Percentiles rank a stretch among this genome's conserved stretches.
Conservation (phyloP, 1,140 invertebrate genomes). For the Drosophila saltans region DNA sequence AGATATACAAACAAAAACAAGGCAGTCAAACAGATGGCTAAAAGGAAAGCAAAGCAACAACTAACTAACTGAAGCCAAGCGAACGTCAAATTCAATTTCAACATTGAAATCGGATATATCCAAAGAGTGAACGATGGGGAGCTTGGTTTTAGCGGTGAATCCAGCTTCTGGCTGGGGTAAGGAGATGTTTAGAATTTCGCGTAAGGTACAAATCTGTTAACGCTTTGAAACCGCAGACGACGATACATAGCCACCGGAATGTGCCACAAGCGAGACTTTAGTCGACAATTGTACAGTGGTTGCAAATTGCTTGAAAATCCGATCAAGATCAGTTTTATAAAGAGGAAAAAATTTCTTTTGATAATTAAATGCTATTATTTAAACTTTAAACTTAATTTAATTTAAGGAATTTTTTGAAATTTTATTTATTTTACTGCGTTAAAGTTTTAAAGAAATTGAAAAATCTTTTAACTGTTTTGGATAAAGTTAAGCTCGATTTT, state of each 20-base stretch:
- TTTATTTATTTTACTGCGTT: too few species aligned
- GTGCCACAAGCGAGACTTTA: conserved; percentile 40
- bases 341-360: too few species aligned
- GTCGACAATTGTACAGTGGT: conserved; percentile 14
- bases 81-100: conserved; percentile 68
- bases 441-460: too few species aligned
- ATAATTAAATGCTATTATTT: too few species aligned
- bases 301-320: not conserved
- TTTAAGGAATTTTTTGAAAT: too few species aligned
- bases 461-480: too few species aligned
- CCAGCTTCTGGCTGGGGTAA: conserved; percentile 12
- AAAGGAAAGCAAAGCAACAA: not conserved
- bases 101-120: conserved; percentile 69
- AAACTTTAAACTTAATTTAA: too few species aligned
- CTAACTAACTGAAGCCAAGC: conserved; percentile 39
- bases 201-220: conserved; percentile 64
- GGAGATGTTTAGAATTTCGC: conserved; percentile 58
- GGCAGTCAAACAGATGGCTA: conserved; percentile 16
- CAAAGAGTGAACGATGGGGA: conserved; percentile 5
- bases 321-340: too few species aligned
- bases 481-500: too few species aligned
- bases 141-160: conserved; percentile 33
- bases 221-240: conserved; percentile 58
- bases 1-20: conserved; percentile 23
- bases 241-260: conserved; percentile 58